Evolutionary conservation across 2,888 invertebrate genomes (phyloP), one percentile per base, ranked within the genome.

Genomic region (Drosophila hamatofila): DNA sequence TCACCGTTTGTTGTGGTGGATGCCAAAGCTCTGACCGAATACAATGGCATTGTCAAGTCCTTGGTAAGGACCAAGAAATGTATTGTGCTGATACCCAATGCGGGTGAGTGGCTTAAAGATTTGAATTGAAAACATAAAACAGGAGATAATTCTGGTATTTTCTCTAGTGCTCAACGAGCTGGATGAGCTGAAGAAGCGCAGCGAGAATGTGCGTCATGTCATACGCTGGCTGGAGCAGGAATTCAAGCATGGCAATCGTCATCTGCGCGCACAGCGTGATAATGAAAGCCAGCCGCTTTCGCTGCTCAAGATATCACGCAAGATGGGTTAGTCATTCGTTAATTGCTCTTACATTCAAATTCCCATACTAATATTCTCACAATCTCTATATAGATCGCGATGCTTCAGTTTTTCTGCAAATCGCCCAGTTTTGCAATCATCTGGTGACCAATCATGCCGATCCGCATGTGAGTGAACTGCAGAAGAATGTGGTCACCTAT

Each of bases 221-320:
- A 98, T 98, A 69, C 96, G 98, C 79, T 98, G 98, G 98, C 93
- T 98, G 75, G 98, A 98, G 93, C 94, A 95, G 41, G 97, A 98
- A 91, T 95, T 98, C 77, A 95, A 96, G 80, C 95, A 96, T 75
- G 98, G 98, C 14, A 97, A 97, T 83, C 94, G 98, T 76, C 98
- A 96, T 92, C 94, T 98, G 87, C 94, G 97, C 79, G 96, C 97
- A 0, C 98, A 98, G 93, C 95, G 97, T 25, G 95, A 96, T 21
- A 96, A 96, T 69, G 98, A 98, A 93, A 95, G 95, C 30, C 94
- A 96, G 55, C 94, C 96, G 2, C 93, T 97, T 33, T 96, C 95
- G 0, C 94, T 95, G 66, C 94, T 96, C 55, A 96, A 96, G 93
- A 95, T 96, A 81, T 95, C 96, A n/a, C 95, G 95, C 90, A 95